These are phyloP conservation scores for Polymixis lichenea DNA, from an alignment of 2,888 invertebrate species.

Conservation along the genomic window DNA sequence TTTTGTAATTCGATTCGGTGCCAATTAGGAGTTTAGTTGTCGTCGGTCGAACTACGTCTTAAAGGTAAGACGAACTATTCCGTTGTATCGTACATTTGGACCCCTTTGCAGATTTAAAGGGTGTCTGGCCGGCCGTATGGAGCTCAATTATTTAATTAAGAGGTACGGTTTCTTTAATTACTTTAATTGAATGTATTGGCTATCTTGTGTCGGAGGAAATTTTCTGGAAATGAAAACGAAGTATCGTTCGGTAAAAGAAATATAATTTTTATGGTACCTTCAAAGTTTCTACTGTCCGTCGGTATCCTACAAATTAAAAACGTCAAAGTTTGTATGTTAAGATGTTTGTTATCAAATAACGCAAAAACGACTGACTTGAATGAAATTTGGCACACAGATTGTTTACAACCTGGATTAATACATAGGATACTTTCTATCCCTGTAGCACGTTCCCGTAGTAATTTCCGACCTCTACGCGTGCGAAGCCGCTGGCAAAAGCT, in stretches of 20 bases:
- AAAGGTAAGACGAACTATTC: conserved; percentile 79
- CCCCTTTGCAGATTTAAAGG: conserved; percentile 71
- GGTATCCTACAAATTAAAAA: no score
- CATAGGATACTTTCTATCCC: no score
- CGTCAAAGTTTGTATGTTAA: no score
- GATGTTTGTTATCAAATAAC: no score
- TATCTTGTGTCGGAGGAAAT: conserved; percentile 3
- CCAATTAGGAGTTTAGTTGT: conserved; percentile 89
- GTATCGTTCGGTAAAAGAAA: neutral
- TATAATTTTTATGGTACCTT: neutral
- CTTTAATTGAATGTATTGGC: conserved; percentile 41
- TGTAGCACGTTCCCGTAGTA: no score
- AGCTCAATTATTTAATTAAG: conserved; percentile 62
- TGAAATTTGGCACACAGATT: no score
- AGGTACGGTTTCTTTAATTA: conserved; percentile 58
- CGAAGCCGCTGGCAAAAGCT: no score
- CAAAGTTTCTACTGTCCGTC: no score
- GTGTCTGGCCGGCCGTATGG: conserved; percentile 54
- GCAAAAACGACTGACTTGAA: no score
- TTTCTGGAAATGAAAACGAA: neutral
- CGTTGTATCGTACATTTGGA: conserved; percentile 72
- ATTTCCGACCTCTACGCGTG: no score
- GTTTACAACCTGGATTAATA: no score
- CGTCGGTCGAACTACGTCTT: conserved; percentile 81
- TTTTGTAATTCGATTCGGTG: conserved; percentile 88